A percentile compares a stretch with the other conserved stretches of the same genome.
Evolutionary conservation across 2,888 invertebrate species (phyloP).

Genomic region (Iphiclides podalirius): DNA sequence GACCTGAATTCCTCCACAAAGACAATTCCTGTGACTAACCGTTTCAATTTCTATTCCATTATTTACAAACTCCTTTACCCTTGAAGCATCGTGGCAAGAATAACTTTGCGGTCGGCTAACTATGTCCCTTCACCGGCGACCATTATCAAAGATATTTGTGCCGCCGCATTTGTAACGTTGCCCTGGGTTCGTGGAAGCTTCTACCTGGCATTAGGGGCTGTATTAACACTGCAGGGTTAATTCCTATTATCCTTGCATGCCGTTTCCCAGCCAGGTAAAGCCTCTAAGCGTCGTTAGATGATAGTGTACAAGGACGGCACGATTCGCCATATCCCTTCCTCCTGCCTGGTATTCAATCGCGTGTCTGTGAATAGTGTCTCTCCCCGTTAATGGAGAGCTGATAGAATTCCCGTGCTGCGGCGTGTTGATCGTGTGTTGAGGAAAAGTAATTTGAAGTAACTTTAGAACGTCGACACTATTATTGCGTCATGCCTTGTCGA

Average conservation of each 20-base stretch:
- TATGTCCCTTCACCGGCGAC: background rate
- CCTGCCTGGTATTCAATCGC: too few relatives aligned
- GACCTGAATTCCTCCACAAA: constrained; percentile 6
- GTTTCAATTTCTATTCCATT: constrained; percentile 16
- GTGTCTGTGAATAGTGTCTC: too few relatives aligned
- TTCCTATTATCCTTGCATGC: constrained; percentile 15
- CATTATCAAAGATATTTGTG: constrained; percentile 1
- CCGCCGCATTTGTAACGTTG: constrained; percentile 7
- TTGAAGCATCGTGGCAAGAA: background rate
- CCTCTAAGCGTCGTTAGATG: too few relatives aligned
- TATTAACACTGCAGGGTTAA: constrained; percentile 20
- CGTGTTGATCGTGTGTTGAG: too few relatives aligned
- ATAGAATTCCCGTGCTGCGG: too few relatives aligned
- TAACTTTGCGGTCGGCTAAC: constrained; percentile 3
- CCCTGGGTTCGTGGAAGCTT: constrained; percentile 12
- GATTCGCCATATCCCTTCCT: too few relatives aligned
- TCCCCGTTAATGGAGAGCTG: background rate
- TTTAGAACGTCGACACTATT: constrained; percentile 7
- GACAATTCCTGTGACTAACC: constrained; percentile 16
- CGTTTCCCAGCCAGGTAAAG: constrained; percentile 15
- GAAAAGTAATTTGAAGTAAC: constrained; percentile 3
- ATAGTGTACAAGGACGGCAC: too few relatives aligned
- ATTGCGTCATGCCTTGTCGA: background rate
- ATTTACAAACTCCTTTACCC: constrained; percentile 11
- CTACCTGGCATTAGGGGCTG: constrained; percentile 20